A percentile compares a stretch with the other conserved stretches of the same genome.
Evolutionary conservation across 2,113 vertebrate species (phyloP).

Genomic region (Glaucomys volans): DNA sequence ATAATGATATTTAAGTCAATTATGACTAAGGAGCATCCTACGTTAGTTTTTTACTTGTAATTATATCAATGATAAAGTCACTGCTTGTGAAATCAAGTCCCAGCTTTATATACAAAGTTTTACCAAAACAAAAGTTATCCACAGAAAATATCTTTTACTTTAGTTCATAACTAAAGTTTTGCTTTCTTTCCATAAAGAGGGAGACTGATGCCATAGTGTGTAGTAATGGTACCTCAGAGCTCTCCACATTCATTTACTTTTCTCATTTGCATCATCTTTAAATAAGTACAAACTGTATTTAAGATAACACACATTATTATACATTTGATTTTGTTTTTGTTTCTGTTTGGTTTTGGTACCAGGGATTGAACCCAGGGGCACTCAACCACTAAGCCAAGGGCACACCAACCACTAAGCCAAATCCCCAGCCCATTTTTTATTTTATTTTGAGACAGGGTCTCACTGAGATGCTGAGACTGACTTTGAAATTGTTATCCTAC

Average conservation of each 20-base stretch:
- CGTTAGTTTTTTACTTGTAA: conserved; percentile 10
- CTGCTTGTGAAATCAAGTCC: conserved; percentile 31
- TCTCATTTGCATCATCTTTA: conserved; percentile 5
- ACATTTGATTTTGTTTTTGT: background rate
- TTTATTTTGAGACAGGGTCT: no score
- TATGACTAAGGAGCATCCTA: conserved; percentile 18
- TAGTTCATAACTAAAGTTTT: conserved; percentile 27
- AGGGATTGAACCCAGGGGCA: no score
- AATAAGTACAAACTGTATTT: conserved; percentile 10
- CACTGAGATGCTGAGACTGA: no score
- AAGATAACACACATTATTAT: background rate
- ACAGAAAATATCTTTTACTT: conserved; percentile 53
- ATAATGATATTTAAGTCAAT: conserved; percentile 20
- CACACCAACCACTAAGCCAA: no score
- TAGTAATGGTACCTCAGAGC: background rate
- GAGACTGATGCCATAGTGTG: background rate
- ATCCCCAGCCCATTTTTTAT: no score
- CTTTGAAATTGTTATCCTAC: no score
- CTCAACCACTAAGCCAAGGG: no score
- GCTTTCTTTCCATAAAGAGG: background rate
- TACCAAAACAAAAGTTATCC: conserved; percentile 39
- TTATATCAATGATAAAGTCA: conserved; percentile 19
- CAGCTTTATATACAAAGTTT: conserved; percentile 12
- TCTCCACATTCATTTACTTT: background rate
- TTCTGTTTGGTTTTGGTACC: no score